A percentile compares a stretch with the other conserved stretches of the same genome.
These are phyloP conservation scores for Myotis davidii DNA, from an alignment of 2,113 vertebrate species.

Conservation along the genomic window DNA sequence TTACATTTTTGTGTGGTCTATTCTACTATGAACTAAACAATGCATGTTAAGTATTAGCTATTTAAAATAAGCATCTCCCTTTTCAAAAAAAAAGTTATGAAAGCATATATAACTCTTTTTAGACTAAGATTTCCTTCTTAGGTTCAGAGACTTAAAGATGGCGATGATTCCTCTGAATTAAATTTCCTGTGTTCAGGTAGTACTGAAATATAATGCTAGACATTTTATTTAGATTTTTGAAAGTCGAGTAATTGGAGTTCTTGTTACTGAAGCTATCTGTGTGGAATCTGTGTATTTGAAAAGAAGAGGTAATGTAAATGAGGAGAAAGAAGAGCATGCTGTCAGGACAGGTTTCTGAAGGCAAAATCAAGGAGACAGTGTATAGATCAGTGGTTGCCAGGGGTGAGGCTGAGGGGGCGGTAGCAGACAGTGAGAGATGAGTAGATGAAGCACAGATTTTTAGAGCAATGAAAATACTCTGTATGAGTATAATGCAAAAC, in stretches of 20 bases:
- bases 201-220: conserved; percentile 30
- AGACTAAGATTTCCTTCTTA: conserved; percentile 38
- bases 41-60: not conserved
- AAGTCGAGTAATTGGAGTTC: conserved; percentile 61
- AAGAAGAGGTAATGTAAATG: not conserved
- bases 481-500: too few species aligned
- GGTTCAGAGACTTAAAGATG: conserved; percentile 4
- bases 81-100: not conserved
- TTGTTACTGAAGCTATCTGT: conserved; percentile 36
- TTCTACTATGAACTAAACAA: too few species aligned
- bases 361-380: not conserved
- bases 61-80: not conserved
- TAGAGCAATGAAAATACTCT: too few species aligned
- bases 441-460: too few species aligned
- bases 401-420: too few species aligned
- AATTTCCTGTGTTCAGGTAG: conserved; percentile 42
- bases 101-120: not conserved
- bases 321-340: not conserved
- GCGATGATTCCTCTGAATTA: not conserved
- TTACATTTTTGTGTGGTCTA: not conserved
- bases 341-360: not conserved
- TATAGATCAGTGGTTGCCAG: not conserved
- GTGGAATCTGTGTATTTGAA: conserved; percentile 62
- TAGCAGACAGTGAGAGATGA: too few species aligned
- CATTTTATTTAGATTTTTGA: conserved; percentile 7